phyloP scores from a whole-genome alignment of 2,113 vertebrate genomes.

The Thunnus thynnus region DNA sequence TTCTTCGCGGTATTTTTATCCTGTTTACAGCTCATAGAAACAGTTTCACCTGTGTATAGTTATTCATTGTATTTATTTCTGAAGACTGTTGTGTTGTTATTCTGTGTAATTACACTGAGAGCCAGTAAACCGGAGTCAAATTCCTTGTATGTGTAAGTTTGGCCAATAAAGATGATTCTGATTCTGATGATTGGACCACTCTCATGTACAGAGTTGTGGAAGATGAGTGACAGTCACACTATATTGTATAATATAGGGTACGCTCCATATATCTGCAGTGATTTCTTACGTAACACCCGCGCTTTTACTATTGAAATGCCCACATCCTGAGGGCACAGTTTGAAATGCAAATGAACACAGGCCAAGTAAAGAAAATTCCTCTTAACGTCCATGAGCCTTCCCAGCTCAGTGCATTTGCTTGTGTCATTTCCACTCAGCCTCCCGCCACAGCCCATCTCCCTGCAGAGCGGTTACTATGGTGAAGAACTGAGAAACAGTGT shows the following conservation, averaged over 20 bases:
- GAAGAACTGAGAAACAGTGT: slow-evolving; percentile 28
- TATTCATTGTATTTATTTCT: background rate
- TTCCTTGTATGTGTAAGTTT: no score
- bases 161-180: no score
- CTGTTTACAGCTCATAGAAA: no score
- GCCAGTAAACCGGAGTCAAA: no score
- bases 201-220: background rate
- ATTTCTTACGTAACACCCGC: slow-evolving; percentile 33
- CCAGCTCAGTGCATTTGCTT: slow-evolving; percentile 50
- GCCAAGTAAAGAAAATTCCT: slow-evolving; percentile 51
- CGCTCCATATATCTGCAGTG: background rate
- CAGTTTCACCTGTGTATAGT: no score
- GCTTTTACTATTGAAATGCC: slow-evolving; percentile 10
- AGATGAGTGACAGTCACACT: background rate
- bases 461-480: slow-evolving; percentile 52
- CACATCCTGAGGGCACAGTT: slow-evolving; percentile 18
- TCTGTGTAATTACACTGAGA: no score
- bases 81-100: no score
- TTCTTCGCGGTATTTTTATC: no score
- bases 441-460: slow-evolving; percentile 54
- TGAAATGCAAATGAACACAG: slow-evolving; percentile 60
- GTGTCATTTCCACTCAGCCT: slow-evolving; percentile 57
- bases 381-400: slow-evolving; percentile 20
- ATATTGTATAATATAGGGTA: background rate
- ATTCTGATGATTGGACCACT: background rate